Base-by-base conservation (phyloP, 2,113 vertebrate species). In the Dicrurus megarhynchus region DNA sequence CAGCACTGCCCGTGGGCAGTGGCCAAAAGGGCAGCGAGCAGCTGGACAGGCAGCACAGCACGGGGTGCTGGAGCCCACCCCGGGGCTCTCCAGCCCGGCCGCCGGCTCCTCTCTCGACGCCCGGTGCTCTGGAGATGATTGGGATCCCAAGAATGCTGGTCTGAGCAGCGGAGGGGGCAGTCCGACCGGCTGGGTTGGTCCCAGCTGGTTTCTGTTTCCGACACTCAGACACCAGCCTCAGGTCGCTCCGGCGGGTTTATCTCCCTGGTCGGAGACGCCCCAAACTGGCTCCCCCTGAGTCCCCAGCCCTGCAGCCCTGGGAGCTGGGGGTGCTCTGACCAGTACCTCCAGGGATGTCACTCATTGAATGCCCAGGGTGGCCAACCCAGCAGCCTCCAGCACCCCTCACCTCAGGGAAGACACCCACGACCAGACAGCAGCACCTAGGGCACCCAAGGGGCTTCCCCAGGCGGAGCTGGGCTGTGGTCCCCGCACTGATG, bases 151-250 rank as follows among this genome's bases (percentile, higher is more conserved):
- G 96, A 96, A 96, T 95, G 96, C 93, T 63, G 95, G 90, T 78
- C 42, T 4, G 91, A 87, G 78, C 28, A 7, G 87, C 3, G 47
- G 95, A 95, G 96, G 94, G 95, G 96, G 94, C 87, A 95, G 96
- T 95, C 93, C 93, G 60, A 97, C 96, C 96, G 94, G 96, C 95
- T 95, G 91, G 96, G 93, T 96, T 95, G 91, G 96, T 97, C 94
- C 91, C 81, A 75, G 91, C 96, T 96, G 95, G 95, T 97, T 97
- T 96, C 96, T 96, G 95, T 95, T 97, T 95, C 96, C 55, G 20
- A 92, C 93, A 93, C 94, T 95, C 95, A 96, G 91, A 95, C 95
- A 95, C 46, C 94, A 96, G 95, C 95, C 95, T 33, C 83, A 67
- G 95, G 95, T 95, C 30, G 69, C 86, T 92, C 86, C 1, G 9